These are phyloP conservation scores for Cheumatopsyche charites DNA, from an alignment of 1,140 invertebrate species.

Conservation along the genomic window DNA sequence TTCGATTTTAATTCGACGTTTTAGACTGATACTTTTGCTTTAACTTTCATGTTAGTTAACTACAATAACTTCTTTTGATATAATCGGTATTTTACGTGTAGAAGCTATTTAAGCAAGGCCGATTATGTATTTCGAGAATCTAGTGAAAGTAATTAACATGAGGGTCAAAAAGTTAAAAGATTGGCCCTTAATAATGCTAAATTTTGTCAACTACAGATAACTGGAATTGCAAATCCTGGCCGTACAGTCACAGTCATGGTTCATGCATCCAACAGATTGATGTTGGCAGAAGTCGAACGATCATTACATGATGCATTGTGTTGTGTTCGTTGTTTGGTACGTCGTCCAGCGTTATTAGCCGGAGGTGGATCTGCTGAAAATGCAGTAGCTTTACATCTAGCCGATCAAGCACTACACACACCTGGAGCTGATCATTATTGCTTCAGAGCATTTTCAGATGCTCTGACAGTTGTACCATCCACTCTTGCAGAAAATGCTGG, in stretches of 20 bases:
- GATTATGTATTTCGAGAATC: too few relatives aligned
- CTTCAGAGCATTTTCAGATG: conserved; percentile 92
- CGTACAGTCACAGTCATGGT: conserved; percentile 93
- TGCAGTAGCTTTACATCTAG: conserved; percentile 86
- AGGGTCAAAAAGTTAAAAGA: too few relatives aligned
- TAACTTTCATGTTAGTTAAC: too few relatives aligned
- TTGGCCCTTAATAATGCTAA: neutral
- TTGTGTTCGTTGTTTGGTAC: conserved; percentile 96
- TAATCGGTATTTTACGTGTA: too few relatives aligned
- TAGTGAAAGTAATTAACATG: too few relatives aligned
- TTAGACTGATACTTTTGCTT: too few relatives aligned
- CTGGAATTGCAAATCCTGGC: conserved; percentile 87
- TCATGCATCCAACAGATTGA: conserved; percentile 96
- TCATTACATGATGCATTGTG: conserved; percentile 98
- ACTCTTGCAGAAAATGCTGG: conserved; percentile 99
- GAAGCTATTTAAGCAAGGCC: too few relatives aligned
- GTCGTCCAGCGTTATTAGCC: conserved; percentile 87
- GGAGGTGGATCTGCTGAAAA: conserved; percentile 98
- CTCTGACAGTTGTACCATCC: conserved; percentile 95
- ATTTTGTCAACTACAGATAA: conserved; percentile 67
- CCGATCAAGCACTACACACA: conserved; percentile 80
- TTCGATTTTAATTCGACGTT: too few relatives aligned
- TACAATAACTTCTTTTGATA: too few relatives aligned
- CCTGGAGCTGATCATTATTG: conserved; percentile 95
- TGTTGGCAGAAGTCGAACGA: conserved; percentile 92